Base-by-base conservation (phyloP, 1,140 invertebrate species). In the Diachasmimorpha longicaudata region DNA sequence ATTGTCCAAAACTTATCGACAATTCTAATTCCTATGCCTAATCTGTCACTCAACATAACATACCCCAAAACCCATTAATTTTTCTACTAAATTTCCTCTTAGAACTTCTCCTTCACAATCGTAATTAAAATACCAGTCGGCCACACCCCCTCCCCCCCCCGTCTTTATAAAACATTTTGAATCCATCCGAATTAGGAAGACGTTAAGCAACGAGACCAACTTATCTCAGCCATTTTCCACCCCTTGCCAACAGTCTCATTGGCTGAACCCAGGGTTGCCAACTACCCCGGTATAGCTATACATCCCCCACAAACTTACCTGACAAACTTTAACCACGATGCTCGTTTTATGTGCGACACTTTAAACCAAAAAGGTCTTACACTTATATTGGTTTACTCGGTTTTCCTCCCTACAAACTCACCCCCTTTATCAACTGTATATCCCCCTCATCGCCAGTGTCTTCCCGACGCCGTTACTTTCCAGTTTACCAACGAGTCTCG, bases 371-470 rank as follows among this genome's bases (percentile, higher is more conserved):
- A 72, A 69, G 55, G 70, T 70, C 55, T 72, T 69, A 77, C 71
- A 42, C 37, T 73, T 73, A 72, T 52, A 77, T 77, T 77, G 63
- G 76, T 72, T 77, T 68, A 77, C 70, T 72, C 37, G n/a, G 63
- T 58, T 44, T 31, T 74, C 72, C 14, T 52, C 48, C 16, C 16
- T 14, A 4, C 9, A 23, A 44, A 36, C 10, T 14, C 23, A 69
- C 16, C 9, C 14, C 16, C 48, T 19, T 52, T 52, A 52, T 52
- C 14, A 52, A 52, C 11, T 52, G 16, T 52, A 52, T 42, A 42
- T 42, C 19, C 48, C n/a, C 48, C 19, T n/a, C 58, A 63, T 63
- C 23, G 23, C 23, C 11, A 31, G 23, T 63, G 58, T 31, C 23
- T 63, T 31, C 58, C 13, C 58, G 19, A 19, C 58, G 23, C 23